A percentile compares a stretch with the other conserved stretches of the same genome.
Conservation (phyloP, 2,797 vertebrate genomes). For the Tokudaia muenninki region DNA sequence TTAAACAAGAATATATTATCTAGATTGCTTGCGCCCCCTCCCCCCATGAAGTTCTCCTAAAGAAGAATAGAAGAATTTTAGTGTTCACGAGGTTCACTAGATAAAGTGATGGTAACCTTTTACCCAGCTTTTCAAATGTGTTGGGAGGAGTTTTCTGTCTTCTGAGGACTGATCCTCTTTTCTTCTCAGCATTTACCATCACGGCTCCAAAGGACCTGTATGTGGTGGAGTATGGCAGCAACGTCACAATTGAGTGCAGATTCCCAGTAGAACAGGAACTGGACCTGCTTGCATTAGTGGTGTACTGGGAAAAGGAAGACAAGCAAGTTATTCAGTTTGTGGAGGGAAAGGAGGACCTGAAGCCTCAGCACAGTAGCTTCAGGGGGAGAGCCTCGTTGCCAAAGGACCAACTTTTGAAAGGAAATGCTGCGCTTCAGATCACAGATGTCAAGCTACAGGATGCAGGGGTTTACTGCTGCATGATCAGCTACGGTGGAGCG, state of each 20-base stretch:
- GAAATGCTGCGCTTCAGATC: slow-evolving; percentile 90
- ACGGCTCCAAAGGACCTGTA: slow-evolving; percentile 87
- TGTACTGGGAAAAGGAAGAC: slow-evolving; percentile 90
- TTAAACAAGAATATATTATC: slow-evolving; percentile 45
- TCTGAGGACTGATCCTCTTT: slow-evolving; percentile 69
- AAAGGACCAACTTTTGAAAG: slow-evolving; percentile 88
- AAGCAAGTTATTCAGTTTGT: slow-evolving; percentile 88
- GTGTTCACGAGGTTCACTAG: not conserved
- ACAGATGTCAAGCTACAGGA: slow-evolving; percentile 90
- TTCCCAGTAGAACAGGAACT: slow-evolving; percentile 88
- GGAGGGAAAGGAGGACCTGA: slow-evolving; percentile 80
- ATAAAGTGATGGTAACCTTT: slow-evolving; percentile 16
- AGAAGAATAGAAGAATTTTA: slow-evolving; percentile 47
- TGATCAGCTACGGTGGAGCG: slow-evolving; percentile 88
- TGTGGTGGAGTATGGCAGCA: slow-evolving; percentile 86
- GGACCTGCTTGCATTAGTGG: slow-evolving; percentile 81
- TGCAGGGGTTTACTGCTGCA: slow-evolving; percentile 91
- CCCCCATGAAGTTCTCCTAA: not conserved
- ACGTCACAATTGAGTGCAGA: slow-evolving; percentile 92
- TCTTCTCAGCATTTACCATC: slow-evolving; percentile 85
- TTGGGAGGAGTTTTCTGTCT: slow-evolving; percentile 45
- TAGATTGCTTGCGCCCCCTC: slow-evolving; percentile 2
- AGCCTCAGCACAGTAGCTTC: slow-evolving; percentile 85
- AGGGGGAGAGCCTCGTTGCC: slow-evolving; percentile 87
- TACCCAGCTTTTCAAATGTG: not conserved